These are phyloP conservation scores for Cryptoblepharus egeriae DNA, from an alignment of 2,797 vertebrate genomes.

Conservation along the genomic window DNA sequence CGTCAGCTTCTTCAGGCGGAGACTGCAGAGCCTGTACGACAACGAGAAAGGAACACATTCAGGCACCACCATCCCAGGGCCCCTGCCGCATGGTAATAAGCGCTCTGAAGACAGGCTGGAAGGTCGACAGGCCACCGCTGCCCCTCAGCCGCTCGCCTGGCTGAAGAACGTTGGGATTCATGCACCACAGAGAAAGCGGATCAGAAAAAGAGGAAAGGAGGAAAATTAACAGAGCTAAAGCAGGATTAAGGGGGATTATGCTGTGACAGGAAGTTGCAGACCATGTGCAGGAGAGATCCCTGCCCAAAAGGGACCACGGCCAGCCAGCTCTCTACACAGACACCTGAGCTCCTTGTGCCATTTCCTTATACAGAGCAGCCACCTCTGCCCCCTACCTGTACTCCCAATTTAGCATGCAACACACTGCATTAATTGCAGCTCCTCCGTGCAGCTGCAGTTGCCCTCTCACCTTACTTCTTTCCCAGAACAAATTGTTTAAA, in stretches of 20 bases:
- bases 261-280: conserved; percentile 69
- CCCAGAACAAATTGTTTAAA: no score
- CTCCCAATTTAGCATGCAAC: not conserved
- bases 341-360: conserved; percentile 41
- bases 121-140: not conserved
- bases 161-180: conserved; percentile 46
- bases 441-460: not conserved
- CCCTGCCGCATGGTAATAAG: conserved; percentile 64
- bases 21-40: conserved; percentile 87
- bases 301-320: conserved; percentile 52
- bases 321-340: conserved; percentile 64
- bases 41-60: conserved; percentile 73
- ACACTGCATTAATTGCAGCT: not conserved
- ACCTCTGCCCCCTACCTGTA: conserved; percentile 41
- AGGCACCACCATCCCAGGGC: conserved; percentile 73
- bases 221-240: conserved; percentile 73
- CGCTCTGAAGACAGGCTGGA: conserved; percentile 44
- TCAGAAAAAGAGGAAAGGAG: conserved; percentile 53
- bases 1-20: conserved; percentile 92
- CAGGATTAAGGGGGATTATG: conserved; percentile 73
- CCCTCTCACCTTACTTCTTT: no score
- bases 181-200: conserved; percentile 15
- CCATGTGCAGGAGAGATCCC: conserved; percentile 66
- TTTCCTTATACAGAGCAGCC: conserved; percentile 64
- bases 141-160: conserved; percentile 30